These are phyloP conservation scores for Doryteuthis pealeii DNA, from an alignment of 1,140 invertebrate species.

Conservation along the genomic window DNA sequence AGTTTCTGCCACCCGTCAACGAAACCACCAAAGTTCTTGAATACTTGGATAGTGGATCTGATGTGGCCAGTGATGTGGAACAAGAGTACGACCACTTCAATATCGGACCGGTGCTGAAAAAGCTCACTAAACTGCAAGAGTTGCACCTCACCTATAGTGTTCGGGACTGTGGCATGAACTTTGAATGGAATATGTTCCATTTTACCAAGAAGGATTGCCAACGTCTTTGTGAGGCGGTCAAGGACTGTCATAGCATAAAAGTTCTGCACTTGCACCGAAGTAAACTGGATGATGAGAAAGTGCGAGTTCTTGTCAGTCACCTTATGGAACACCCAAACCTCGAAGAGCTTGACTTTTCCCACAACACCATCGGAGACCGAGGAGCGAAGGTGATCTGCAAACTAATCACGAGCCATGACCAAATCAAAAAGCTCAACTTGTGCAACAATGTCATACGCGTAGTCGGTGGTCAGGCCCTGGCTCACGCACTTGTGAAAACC, in stretches of 20 bases:
- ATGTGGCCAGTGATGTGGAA: constrained; percentile 54
- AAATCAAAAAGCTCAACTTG: constrained; percentile 52
- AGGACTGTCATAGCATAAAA: constrained; percentile 50
- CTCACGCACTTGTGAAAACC: constrained; percentile 58
- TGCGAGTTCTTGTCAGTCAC: constrained; percentile 57
- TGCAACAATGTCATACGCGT: constrained; percentile 57
- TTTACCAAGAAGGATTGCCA: constrained; percentile 60
- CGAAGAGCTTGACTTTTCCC: constrained; percentile 55
- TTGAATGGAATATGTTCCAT: constrained; percentile 61
- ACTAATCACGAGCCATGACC: constrained; percentile 58
- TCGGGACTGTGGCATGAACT: constrained; percentile 61
- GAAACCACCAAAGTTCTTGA: constrained; percentile 53
- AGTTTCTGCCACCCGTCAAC: constrained; percentile 60
- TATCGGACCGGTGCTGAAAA: constrained; percentile 52
- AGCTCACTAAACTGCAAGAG: constrained; percentile 54
- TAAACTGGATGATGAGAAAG: constrained; percentile 57
- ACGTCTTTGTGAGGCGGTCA: constrained; percentile 56
- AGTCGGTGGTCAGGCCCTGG: constrained; percentile 58
- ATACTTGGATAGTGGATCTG: constrained; percentile 50
- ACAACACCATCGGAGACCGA: constrained; percentile 58
- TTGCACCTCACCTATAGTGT: constrained; percentile 58
- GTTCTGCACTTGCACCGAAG: constrained; percentile 52
- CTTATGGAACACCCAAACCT: constrained; percentile 57
- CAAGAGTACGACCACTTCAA: constrained; percentile 60
- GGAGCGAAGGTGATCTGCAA: constrained; percentile 59